Conservation (phyloP, 2,113 vertebrate genomes). For the Hippocampus abdominalis region DNA sequence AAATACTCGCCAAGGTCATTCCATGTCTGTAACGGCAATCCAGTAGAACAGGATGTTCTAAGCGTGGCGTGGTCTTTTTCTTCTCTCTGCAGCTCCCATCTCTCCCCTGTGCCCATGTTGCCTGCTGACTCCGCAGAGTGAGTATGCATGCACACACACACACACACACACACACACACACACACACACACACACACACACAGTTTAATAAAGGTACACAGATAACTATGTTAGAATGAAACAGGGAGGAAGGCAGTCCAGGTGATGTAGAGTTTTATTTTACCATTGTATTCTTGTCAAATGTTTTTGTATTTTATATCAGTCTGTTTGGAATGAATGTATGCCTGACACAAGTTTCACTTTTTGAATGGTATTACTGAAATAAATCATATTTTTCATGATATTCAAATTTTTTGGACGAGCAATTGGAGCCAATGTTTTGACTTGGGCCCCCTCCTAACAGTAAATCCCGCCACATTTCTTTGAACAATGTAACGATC, state of each 20-base stretch:
- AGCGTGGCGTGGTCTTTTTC: slow-evolving; percentile 28
- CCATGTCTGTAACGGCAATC: slow-evolving; percentile 9
- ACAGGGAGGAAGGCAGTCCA: too few relatives aligned
- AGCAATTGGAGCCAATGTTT: too few relatives aligned
- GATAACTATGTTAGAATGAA: neutral
- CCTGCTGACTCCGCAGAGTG: slow-evolving; percentile 90
- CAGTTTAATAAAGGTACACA: neutral
- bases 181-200: slow-evolving; percentile 3
- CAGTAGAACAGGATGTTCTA: slow-evolving; percentile 45
- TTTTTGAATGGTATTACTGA: too few relatives aligned
- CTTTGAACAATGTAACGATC: neutral
- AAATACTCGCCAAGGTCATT: slow-evolving; percentile 20
- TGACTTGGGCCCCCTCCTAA: too few relatives aligned
- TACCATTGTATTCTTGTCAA: neutral
- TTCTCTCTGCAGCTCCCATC: slow-evolving; percentile 79
- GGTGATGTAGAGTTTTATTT: too few relatives aligned
- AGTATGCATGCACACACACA: slow-evolving; percentile 57
- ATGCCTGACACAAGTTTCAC: too few relatives aligned
- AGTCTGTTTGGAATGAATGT: too few relatives aligned
- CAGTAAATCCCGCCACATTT: neutral
- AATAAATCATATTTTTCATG: too few relatives aligned
- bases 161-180: slow-evolving; percentile 1
- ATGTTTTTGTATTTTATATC: neutral
- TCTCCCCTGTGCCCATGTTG: slow-evolving; percentile 87
- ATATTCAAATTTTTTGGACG: too few relatives aligned